Percentiles rank a stretch among this genome's conserved stretches.
These are phyloP conservation scores for Remorina albescens DNA, from an alignment of 2,797 vertebrate species.

Conservation along the genomic window DNA sequence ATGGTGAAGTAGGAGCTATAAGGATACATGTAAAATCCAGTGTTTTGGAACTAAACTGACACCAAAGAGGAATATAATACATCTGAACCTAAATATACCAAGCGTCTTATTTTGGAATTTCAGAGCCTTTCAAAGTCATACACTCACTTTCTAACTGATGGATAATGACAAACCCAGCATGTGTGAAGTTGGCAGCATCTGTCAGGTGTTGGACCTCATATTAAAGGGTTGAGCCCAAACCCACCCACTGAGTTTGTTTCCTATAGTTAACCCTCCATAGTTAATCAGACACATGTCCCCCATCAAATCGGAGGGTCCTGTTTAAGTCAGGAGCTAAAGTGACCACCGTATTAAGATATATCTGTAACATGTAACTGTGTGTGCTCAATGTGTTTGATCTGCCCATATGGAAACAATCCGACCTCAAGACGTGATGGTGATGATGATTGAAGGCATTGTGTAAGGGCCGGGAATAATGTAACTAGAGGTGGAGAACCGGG, in stretches of 20 bases:
- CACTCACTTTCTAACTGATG: neutral
- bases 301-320: neutral
- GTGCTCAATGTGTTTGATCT: conserved; percentile 42
- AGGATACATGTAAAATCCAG: neutral
- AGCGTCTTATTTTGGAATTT: too few relatives aligned
- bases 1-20: neutral
- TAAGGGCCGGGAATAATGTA: conserved; percentile 64
- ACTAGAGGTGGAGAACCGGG: conserved; percentile 62
- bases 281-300: neutral
- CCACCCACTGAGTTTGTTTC: neutral
- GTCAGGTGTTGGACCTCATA: neutral
- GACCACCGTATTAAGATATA: conserved; percentile 2
- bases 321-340: neutral
- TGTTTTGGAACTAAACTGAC: too few relatives aligned
- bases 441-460: conserved; percentile 67
- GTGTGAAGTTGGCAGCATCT: neutral
- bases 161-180: too few relatives aligned
- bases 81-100: neutral
- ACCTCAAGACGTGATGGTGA: conserved; percentile 57
- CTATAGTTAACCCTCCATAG: conserved; percentile 2
- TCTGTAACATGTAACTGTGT: conserved; percentile 25
- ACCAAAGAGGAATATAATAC: too few relatives aligned
- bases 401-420: conserved; percentile 71
- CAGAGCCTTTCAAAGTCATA: too few relatives aligned
- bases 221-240: neutral